Conservation (phyloP, 2,797 vertebrate genomes). For the Eurystomus glaucurus region DNA sequence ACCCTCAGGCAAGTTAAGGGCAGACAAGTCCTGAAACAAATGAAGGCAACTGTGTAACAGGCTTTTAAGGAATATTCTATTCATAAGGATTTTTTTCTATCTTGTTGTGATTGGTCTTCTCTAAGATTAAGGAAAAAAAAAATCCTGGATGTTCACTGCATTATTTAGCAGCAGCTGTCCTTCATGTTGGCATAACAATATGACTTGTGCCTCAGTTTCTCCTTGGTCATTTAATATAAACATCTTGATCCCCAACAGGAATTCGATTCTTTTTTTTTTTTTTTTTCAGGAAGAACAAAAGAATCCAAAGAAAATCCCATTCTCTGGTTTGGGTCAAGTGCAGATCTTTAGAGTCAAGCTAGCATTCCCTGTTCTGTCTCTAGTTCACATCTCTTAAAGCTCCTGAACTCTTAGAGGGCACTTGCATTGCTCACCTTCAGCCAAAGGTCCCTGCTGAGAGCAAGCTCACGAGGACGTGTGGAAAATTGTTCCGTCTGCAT, state of each 20-base stretch:
- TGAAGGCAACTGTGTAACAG: background rate
- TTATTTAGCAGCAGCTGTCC: background rate
- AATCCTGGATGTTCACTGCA: background rate
- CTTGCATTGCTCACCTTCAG: background rate
- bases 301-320: background rate
- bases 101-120: background rate
- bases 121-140: background rate
- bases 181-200: background rate
- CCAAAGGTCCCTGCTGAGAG: background rate
- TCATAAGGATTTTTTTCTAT: background rate
- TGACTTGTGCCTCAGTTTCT: background rate
- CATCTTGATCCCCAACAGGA: background rate
- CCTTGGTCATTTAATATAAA: background rate
- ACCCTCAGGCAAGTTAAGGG: background rate
- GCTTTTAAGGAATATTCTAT: background rate
- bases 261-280: accelerated
- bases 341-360: background rate
- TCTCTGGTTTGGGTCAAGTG: background rate
- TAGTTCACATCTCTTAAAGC: background rate
- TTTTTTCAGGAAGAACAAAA: background rate
- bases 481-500: background rate
- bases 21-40: background rate
- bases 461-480: background rate
- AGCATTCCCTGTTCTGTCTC: background rate
- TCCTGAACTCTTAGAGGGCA: background rate